Base-by-base conservation (phyloP, 2,797 vertebrate genomes). In the Ceryle rudis region DNA sequence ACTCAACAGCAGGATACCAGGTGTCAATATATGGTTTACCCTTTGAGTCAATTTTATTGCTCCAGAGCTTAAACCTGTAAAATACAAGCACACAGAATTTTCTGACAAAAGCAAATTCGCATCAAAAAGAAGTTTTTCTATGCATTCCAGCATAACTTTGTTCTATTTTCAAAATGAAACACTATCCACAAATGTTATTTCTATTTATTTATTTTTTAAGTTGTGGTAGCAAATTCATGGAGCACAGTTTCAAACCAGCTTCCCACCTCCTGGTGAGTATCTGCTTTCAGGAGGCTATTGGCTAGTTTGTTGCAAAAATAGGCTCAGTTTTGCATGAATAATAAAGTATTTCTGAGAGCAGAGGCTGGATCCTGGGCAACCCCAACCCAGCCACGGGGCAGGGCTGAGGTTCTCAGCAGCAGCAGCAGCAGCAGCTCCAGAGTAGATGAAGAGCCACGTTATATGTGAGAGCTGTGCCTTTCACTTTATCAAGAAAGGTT, bases 51-150 rank as follows among this genome's bases (percentile, higher is more conserved):
- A 26, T 12, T 91, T 86, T 69, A 31, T 52, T 91, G 73, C 96
- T 95, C 72, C 84, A 51, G 98, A 98, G 89, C 89, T 98, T 86
- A 98, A 95, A 96, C 98, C 98, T 98, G 91, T 11, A 74, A 82
- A 87, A 91, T 5, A 93, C 0, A 89, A 95, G 74, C 52, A 83
- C 18, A 91, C 8, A 69, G 37, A 44, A 18, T 47, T 62, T 78
- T 80, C n/a, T 66, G 57, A 26, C n/a, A 60, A 41, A 64, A 51
- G 42, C 11, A 49, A 29, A 75, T 11, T 11, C 39, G 10, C 23
- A 10, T 37, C 23, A 58, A n/a, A 57, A 35, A 25, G 6, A 6
- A 20, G 3, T 6, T 57, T 67, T 67, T 8, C 21, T 49, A 14
- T 75, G 9, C 29, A 33, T 57, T 69, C 14, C 25, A 69, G 9